A percentile compares a stretch with the other conserved stretches of the same genome.
phyloP scores from a whole-genome alignment of 2,888 invertebrate genomes.

The Drosophila leonis region DNA sequence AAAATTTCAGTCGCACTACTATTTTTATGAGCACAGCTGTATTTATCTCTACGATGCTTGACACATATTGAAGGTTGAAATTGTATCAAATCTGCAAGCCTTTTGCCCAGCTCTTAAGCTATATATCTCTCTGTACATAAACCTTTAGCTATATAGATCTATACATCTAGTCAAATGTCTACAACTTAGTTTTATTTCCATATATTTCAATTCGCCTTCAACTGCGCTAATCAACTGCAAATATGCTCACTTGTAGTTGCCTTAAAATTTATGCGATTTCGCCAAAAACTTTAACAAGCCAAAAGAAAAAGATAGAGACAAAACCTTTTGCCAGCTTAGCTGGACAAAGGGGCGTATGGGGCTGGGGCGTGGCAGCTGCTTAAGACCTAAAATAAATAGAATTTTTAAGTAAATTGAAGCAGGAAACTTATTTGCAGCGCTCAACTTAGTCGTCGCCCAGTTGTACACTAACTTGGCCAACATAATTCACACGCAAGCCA shows the following conservation, averaged over 20 bases:
- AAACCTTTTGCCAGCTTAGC: conserved; percentile 10
- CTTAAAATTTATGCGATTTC: conserved; percentile 42
- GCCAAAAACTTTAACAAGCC: conserved; percentile 14
- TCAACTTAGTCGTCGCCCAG: conserved; percentile 26
- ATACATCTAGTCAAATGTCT: not conserved
- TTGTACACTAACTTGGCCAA: conserved; percentile 68
- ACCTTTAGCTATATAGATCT: conserved; percentile 8
- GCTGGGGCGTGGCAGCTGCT: conserved; percentile 33
- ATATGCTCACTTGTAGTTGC: conserved; percentile 33
- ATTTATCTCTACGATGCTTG: too few species aligned
- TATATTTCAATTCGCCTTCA: conserved; percentile 11
- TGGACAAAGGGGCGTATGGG: not conserved
- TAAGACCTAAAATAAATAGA: conserved; percentile 74
- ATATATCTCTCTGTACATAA: not conserved
- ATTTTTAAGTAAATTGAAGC: conserved; percentile 77
- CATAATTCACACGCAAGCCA: conserved; percentile 63
- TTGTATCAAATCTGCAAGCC: too few species aligned
- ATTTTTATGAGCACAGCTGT: too few species aligned
- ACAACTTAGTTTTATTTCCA: not conserved
- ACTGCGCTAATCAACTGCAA: conserved; percentile 55
- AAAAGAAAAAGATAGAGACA: not conserved
- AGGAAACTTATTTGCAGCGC: conserved; percentile 62
- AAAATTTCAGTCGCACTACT: too few species aligned
- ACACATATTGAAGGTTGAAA: too few species aligned
- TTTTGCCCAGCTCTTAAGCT: too few species aligned